Conservation (phyloP, 64 coral and sea anemone genomes). For the Montipora sp. region DNA sequence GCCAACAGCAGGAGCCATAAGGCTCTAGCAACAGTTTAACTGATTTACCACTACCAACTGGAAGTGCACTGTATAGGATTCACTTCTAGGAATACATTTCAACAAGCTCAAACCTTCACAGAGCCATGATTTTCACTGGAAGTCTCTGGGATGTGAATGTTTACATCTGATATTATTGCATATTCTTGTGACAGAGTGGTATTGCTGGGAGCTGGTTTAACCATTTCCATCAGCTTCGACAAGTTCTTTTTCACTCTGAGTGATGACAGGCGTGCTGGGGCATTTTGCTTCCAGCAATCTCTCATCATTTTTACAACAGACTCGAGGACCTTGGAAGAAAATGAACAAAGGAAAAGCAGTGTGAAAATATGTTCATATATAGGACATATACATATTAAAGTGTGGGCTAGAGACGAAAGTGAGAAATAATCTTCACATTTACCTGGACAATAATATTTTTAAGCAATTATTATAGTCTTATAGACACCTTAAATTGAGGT, state of each 20-base stretch:
- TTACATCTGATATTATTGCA: slow-evolving; percentile 1
- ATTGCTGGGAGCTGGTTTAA: slow-evolving; percentile 56
- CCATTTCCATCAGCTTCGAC: slow-evolving; percentile 79
- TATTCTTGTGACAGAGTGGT: slow-evolving; percentile 28
- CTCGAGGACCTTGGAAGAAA: slow-evolving; percentile 58
- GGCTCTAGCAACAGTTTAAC: no score
- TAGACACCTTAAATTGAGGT: no score
- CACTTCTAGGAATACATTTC: no score
- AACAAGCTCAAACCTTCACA: slow-evolving; percentile 4
- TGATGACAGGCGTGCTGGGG: slow-evolving; percentile 89
- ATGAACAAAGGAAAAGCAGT: background rate
- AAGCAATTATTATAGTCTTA: no score
- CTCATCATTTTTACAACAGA: slow-evolving; percentile 85
- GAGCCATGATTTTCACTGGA: background rate
- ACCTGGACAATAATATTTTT: no score
- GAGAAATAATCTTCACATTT: no score
- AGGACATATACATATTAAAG: no score
- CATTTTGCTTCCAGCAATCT: slow-evolving; percentile 94
- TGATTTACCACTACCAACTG: background rate
- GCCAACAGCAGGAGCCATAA: no score
- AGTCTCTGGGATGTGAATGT: slow-evolving; percentile 39
- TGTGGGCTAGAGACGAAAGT: no score
- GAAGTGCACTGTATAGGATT: background rate
- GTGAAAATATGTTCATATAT: no score
- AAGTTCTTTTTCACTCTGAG: slow-evolving; percentile 94